These are phyloP conservation scores for Stenodema calcarata DNA, from an alignment of 2,888 invertebrate species.

Conservation along the genomic window DNA sequence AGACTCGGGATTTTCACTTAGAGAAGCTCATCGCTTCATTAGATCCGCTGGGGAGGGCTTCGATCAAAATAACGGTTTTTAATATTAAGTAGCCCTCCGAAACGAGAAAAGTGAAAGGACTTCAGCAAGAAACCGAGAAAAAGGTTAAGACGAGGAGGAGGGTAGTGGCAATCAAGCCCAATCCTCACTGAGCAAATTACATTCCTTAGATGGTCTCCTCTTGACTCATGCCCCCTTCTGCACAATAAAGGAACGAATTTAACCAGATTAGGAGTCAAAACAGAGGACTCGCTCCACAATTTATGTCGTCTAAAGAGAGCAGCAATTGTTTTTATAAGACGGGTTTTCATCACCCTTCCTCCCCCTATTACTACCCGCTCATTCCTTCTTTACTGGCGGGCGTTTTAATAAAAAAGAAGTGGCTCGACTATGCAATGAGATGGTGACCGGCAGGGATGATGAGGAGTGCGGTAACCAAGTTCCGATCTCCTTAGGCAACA, in stretches of 20 bases:
- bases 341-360: slow-evolving; percentile 20
- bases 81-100: too few species aligned
- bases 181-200: slow-evolving; percentile 13
- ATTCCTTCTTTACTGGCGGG: neutral
- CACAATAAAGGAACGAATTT: slow-evolving; percentile 32
- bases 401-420: neutral
- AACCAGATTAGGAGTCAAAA: slow-evolving; percentile 37
- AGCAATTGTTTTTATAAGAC: slow-evolving; percentile 39
- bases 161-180: neutral
- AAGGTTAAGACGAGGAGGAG: neutral
- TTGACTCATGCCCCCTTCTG: slow-evolving; percentile 35
- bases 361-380: neutral
- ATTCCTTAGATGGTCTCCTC: slow-evolving; percentile 29
- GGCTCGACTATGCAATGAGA: neutral
- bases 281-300: slow-evolving; percentile 33
- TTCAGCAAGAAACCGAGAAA: neutral
- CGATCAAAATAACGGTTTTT: too few species aligned
- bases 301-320: slow-evolving; percentile 25
- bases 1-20: too few species aligned
- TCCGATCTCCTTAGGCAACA: too few species aligned
- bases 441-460: neutral
- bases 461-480: neutral
- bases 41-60: too few species aligned
- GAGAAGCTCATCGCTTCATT: too few species aligned
- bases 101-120: neutral